Evolutionary conservation across 2,113 vertebrate genomes (phyloP), one percentile per base, ranked within the genome.

Genomic region (Cheirogaleus medius): DNA sequence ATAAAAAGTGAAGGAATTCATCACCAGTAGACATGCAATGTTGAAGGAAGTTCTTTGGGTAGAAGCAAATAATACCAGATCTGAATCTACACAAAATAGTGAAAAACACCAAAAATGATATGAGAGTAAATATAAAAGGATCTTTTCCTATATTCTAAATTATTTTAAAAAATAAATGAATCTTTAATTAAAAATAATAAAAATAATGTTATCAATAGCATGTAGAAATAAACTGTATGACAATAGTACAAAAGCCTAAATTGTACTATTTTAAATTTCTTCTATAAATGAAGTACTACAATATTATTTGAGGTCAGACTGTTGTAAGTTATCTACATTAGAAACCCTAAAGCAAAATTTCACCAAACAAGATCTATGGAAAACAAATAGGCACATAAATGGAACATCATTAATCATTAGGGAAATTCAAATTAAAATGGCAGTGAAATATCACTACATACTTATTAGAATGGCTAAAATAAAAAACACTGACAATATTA

Each of bases 401-500:
- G 39, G 8, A 84, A 47, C 34, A 91, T 92, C 10, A 52, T 93
- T 60, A 87, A 25, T 66, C 44, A 76, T 95, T 52, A 54, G 6
- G 54, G 54, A 92, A 86, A 84, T 84, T 49, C n/a, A 87, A 82
- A 90, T 91, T 82, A 37, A 90, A 68, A 63, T 39, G 6, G 81
- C 32, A 90, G 3, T 32, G 10, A 95, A 95, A 85, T 69, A 39
- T 27, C 6, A 56, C 25, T 58, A 25, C 34, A 60, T 60, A 58
- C n/a, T 58, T 90, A 77, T 58, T 60, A 78, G 17, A 96, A 78
- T 76, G 29, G 42, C 11, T 96, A 49, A 81, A 77, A 76, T 91
- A 92, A 69, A 90, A 87, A 81, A 94, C 69, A 92, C 69, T 90
- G 81, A 87, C 3, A 85, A 49, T 88, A 71, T 82, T 81, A 97